A percentile compares a stretch with the other conserved stretches of the same genome.
Conservation (phyloP, 2,888 invertebrate genomes). For the Thumatha senex region DNA sequence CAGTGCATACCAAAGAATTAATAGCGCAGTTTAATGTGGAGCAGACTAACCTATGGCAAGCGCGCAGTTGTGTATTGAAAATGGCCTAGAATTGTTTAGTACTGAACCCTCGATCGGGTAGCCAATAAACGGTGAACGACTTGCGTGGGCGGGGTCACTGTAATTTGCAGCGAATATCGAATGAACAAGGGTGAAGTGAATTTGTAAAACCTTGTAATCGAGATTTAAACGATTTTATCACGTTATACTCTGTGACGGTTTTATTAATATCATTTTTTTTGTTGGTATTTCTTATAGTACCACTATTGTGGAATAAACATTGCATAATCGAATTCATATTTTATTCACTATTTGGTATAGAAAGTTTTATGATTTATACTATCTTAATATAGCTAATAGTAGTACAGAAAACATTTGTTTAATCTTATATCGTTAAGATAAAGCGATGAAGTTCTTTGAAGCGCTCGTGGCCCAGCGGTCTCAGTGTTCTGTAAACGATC, state of each 20-base stretch:
- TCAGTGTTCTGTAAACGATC: too few species aligned
- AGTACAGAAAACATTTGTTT: conserved; percentile 28
- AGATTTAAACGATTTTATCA: conserved; percentile 19
- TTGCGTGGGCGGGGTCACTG: conserved; percentile 58
- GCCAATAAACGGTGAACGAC: conserved; percentile 61
- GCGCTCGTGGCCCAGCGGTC: too few species aligned
- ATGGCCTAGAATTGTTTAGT: conserved; percentile 35
- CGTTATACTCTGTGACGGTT: background rate
- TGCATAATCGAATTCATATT: too few species aligned
- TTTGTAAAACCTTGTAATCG: conserved; percentile 21
- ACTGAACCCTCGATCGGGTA: conserved; percentile 49
- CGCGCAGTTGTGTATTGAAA: conserved; percentile 27
- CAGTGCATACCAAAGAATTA: conserved; percentile 1
- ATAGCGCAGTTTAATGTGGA: conserved; percentile 7
- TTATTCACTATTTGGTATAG: background rate
- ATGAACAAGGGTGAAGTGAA: conserved; percentile 30
- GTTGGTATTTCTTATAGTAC: background rate
- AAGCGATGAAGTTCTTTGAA: conserved; percentile 17
- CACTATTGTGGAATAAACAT: too few species aligned
- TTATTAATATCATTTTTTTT: background rate
- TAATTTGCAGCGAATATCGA: conserved; percentile 45
- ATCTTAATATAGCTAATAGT: too few species aligned
- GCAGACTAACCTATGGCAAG: conserved; percentile 25
- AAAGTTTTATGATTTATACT: conserved; percentile 7
- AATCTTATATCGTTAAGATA: conserved; percentile 18